phyloP scores from a whole-genome alignment of 2,888 invertebrate species.

The Tinea trinotella region DNA sequence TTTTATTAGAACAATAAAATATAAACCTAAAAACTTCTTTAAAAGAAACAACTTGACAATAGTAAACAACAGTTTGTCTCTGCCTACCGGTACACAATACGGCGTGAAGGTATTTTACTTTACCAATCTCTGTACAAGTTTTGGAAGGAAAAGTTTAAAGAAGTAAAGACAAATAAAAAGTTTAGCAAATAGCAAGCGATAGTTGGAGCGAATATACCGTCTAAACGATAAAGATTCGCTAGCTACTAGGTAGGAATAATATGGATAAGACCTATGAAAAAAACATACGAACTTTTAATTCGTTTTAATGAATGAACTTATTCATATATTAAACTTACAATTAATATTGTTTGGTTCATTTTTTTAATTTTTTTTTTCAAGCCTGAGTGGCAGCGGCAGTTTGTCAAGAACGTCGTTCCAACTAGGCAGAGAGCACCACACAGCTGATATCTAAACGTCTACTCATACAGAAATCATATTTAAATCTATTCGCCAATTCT shows the following conservation, averaged over 20 bases:
- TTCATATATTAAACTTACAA: no score
- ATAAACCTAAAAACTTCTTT: neutral
- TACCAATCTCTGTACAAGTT: slow-evolving; percentile 7
- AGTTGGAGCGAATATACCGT: slow-evolving; percentile 8
- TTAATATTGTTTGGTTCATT: no score
- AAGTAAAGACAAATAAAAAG: slow-evolving; percentile 19
- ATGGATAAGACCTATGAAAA: neutral
- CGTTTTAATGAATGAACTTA: no score
- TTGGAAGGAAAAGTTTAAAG: slow-evolving; percentile 11
- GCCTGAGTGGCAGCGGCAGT: no score
- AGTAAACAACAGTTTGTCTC: slow-evolving; percentile 7
- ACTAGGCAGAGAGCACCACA: no score
- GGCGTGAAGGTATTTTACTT: neutral
- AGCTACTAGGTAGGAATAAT: neutral
- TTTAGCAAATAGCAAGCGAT: slow-evolving; percentile 19
- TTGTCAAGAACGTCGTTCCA: no score
- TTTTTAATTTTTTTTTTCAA: no score
- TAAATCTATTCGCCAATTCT: no score
- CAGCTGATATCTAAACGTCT: no score
- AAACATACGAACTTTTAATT: no score
- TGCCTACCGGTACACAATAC: slow-evolving; percentile 4
- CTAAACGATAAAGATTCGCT: slow-evolving; percentile 13
- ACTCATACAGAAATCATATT: no score
- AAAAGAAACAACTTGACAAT: neutral
- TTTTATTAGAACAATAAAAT: no score